Conservation (phyloP, 2,888 invertebrate genomes). For the Apamea crenata region DNA sequence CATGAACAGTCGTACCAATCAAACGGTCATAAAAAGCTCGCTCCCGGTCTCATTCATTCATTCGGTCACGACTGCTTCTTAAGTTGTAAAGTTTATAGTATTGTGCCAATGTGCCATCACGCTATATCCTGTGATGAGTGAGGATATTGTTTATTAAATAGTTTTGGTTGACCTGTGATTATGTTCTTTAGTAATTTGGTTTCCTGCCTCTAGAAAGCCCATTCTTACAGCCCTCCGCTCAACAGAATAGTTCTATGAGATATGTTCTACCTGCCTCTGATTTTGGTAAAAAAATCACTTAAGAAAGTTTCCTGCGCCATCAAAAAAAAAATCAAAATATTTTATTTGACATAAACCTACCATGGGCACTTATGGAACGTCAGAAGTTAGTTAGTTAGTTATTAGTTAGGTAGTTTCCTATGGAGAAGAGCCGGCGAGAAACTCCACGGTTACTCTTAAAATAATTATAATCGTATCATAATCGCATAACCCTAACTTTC, state of each 20-base stretch:
- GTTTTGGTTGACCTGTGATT: neutral
- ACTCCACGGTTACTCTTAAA: too few species aligned
- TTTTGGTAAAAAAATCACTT: neutral
- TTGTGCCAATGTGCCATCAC: constrained; percentile 34
- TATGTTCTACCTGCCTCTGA: neutral
- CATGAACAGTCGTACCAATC: constrained; percentile 61
- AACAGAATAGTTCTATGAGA: neutral
- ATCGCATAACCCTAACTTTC: too few species aligned
- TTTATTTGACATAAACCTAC: too few species aligned
- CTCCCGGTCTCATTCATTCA: constrained; percentile 57
- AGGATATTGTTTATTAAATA: neutral
- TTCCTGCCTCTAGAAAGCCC: neutral
- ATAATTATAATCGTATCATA: too few species aligned
- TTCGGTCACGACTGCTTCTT: constrained; percentile 47
- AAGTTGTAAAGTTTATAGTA: constrained; percentile 55
- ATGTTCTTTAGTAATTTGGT: neutral
- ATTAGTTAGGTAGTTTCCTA: too few species aligned
- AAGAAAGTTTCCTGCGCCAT: too few species aligned
- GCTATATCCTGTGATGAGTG: constrained; percentile 36
- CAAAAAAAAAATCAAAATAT: too few species aligned
- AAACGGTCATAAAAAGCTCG: constrained; percentile 49
- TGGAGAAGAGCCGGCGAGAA: too few species aligned
- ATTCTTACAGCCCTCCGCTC: too few species aligned
- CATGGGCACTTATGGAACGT: too few species aligned
- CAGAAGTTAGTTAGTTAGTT: too few species aligned